These are phyloP conservation scores for Coryphaenoides rupestris DNA, from an alignment of 2,113 vertebrate genomes.

Conservation along the genomic window DNA sequence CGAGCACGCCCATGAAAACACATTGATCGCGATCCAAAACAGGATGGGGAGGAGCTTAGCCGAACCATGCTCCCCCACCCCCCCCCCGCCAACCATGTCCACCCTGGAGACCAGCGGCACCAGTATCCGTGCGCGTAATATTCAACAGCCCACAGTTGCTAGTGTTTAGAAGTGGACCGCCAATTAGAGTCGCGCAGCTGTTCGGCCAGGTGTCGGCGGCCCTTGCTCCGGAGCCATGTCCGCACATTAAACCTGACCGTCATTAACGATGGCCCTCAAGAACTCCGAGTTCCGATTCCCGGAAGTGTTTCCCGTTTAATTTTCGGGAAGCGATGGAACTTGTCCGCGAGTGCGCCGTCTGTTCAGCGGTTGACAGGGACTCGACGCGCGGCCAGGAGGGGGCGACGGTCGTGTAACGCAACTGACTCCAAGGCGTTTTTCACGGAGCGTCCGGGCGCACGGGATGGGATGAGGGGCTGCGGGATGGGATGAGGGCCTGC, in stretches of 20 bases:
- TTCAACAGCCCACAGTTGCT: slow-evolving; percentile 49
- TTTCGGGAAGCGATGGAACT: not conserved
- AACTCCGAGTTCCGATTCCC: slow-evolving; percentile 42
- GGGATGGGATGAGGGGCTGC: no score
- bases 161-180: slow-evolving; percentile 65
- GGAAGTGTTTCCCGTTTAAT: slow-evolving; percentile 32
- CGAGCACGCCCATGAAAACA: no score
- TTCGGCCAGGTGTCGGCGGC: slow-evolving; percentile 64
- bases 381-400: no score
- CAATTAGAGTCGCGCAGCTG: slow-evolving; percentile 71
- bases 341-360: not conserved
- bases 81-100: no score
- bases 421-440: no score
- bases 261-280: slow-evolving; percentile 42
- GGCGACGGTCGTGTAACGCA: no score
- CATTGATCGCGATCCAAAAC: no score
- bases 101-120: no score
- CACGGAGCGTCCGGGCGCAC: no score
- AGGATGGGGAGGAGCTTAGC: no score
- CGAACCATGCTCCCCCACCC: no score
- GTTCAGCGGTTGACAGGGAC: not conserved
- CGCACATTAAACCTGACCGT: slow-evolving; percentile 65
- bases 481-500: no score
- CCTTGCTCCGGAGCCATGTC: slow-evolving; percentile 58
- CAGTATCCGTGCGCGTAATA: slow-evolving; percentile 42